A percentile compares a stretch with the other conserved stretches of the same genome.
Evolutionary conservation across 2,113 vertebrate genomes (phyloP).

Genomic region (Hippoglossus stenolepis): DNA sequence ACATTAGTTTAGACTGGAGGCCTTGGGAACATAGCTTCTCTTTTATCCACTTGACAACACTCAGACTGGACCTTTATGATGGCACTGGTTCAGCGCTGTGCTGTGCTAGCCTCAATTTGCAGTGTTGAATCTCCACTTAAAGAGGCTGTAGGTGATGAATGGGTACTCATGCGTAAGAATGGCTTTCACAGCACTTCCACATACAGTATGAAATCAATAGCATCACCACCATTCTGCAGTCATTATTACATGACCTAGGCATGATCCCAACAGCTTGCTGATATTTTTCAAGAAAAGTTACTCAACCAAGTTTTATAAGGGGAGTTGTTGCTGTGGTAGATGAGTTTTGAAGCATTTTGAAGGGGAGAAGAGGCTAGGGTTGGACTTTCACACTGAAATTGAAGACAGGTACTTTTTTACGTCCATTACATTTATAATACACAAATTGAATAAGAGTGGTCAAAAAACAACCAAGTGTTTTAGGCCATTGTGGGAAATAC

Average conservation of each 20-base stretch:
- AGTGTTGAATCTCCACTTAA: conserved; percentile 16
- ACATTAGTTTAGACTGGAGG: conserved; percentile 3
- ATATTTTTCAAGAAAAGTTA: background rate
- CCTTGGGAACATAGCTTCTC: conserved; percentile 8
- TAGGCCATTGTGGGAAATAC: too few relatives aligned
- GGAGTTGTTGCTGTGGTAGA: background rate
- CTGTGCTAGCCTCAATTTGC: conserved; percentile 31
- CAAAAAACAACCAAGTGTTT: background rate
- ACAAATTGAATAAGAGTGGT: background rate
- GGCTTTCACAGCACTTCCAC: conserved; percentile 36
- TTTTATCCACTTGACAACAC: conserved; percentile 25
- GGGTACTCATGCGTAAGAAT: conserved; percentile 31
- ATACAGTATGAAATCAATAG: conserved; percentile 31
- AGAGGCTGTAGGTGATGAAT: conserved; percentile 34
- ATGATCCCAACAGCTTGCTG: background rate
- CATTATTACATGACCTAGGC: conserved; percentile 9
- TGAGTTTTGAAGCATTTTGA: background rate
- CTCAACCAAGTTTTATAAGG: background rate
- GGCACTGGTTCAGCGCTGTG: conserved; percentile 31
- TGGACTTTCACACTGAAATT: conserved; percentile 1
- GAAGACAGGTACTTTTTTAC: background rate
- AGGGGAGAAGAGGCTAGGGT: too few relatives aligned
- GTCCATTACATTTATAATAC: background rate
- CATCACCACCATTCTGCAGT: background rate
- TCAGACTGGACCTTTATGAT: conserved; percentile 21